Evolutionary conservation across 2,888 invertebrate genomes (phyloP), one percentile per base, ranked within the genome.

Genomic region (Drosophila multiciliata): DNA sequence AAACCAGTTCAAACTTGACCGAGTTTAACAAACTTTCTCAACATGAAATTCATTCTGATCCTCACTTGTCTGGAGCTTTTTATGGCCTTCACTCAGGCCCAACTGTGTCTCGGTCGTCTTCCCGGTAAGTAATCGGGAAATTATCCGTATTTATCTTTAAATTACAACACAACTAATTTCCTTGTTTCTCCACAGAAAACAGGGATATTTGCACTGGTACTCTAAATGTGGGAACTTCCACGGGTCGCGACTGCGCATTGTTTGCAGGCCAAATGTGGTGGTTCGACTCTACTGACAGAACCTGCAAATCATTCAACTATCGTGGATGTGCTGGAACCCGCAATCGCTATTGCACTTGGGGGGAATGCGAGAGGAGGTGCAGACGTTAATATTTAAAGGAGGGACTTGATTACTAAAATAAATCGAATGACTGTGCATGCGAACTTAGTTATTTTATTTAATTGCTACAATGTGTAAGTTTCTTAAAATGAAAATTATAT

Each of bases 31-130:
- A 53, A 11, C 2, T 26, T 11, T 3, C 0, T 36, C n/a, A 42
- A 38, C 20, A 80, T 78, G 77, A 78, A 81, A 50, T 73, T 77
- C n/a, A 35, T 68, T 29, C 23, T 64, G 11, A 20, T 77, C 40
- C 53, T 73, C 40, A 53, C 66, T 17, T 54, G 60, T 23, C 53
- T 81, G 9, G 52, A 52, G 6, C 20, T 81, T 12, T 73, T 52
- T 12, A 57, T 81, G 48, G 52, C 54, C 33, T 29, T 35, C 6
- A 32, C 42, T 2, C 42, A 72, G 29, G 57, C 66, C 15, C 78
- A 80, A 29, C 17, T 6, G 32, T 52, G 52, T 12, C 32, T 12
- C 3, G 52, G 52, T 11, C 9, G 54, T 36, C 3, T 54, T 26
- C 6, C 17, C 17, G 1, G 54, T 54, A 54, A 54, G 26, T 36